Base-by-base conservation (phyloP, 2,113 vertebrate species). In the Acanthochromis polyacanthus region DNA sequence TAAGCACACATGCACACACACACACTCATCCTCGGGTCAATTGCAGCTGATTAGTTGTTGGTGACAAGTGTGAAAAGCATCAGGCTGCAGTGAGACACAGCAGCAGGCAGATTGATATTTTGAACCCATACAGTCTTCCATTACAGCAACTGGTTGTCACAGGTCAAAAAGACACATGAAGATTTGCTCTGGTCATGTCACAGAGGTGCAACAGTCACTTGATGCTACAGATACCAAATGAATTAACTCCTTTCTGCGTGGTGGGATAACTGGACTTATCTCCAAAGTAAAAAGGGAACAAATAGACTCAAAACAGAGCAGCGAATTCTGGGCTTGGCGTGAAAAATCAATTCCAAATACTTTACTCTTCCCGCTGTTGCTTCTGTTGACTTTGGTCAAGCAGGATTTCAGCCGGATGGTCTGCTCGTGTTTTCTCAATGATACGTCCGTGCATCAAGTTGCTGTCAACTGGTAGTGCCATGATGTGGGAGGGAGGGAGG, bases 381-480 rank as follows among this genome's bases (percentile, higher is more conserved):
- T 46, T 77, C 40, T 23, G 59, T 74, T 81, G 73, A 86, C 81
- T 78, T 59, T 67, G 51, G 83, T 79, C 73, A 77, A 72, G 61
- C 58, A 80, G 71, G 76, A 89, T 51, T 36, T 36, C 32, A 36
- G 32, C 68, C 25, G 50, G 64, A 81, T 70, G 83, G 76, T 82
- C 66, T 75, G 71, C 75, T 46, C 14, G 58, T 71, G 84, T 85
- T 87, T 87, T 91, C 84, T 88, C 82, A 91, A 90, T 87, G 91
- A 92, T 88, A 80, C 59, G 40, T 88, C 83, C 89, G 84, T 87
- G 89, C 91, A 91, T 93, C 91, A 91, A 89, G 90, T 92, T 84
- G 88, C 86, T 78, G 80, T 90, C 91, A 90, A 93, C 86, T 90
- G 91, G 90, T 90, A 67, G 89, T 88, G 85, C 88, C 85, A 81